A percentile compares a stretch with the other conserved stretches of the same genome.
Evolutionary conservation across 2,797 vertebrate genomes (phyloP).

Genomic region (Enteromius trimaculatus): DNA sequence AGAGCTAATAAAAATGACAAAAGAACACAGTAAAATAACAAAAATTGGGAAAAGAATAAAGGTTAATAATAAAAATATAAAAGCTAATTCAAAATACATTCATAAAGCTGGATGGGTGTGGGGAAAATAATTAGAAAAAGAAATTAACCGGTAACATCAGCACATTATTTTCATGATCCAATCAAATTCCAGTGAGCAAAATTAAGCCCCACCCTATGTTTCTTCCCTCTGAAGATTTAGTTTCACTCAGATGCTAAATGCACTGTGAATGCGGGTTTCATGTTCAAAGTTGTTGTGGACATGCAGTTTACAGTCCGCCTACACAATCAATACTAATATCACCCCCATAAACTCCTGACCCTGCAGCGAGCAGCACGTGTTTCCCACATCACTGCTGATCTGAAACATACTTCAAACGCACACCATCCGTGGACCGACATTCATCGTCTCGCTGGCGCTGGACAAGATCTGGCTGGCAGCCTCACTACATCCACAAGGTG

Average conservation of each 20-base stretch:
- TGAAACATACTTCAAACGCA: neutral
- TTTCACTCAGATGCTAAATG: neutral
- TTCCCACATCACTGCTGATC: neutral
- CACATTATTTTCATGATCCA: neutral
- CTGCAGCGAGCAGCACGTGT: neutral
- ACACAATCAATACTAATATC: neutral
- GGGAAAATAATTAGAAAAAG: neutral
- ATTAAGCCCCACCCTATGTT: neutral
- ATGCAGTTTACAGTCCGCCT: neutral
- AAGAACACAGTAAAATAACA: neutral
- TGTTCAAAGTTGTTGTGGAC: neutral
- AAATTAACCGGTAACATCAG: neutral
- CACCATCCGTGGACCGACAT: neutral
- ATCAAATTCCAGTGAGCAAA: neutral
- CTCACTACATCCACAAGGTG: neutral
- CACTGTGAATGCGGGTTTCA: neutral
- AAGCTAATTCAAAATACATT: neutral
- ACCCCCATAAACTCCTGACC: neutral
- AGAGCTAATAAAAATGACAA: neutral
- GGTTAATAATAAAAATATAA: neutral
- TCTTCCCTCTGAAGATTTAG: neutral
- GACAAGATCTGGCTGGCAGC: neutral
- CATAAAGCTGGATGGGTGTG: neutral
- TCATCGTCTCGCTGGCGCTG: neutral
- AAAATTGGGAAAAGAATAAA: neutral